Evolutionary conservation across 2,888 invertebrate genomes (phyloP).

Genomic region (Synergus gifuensis): DNA sequence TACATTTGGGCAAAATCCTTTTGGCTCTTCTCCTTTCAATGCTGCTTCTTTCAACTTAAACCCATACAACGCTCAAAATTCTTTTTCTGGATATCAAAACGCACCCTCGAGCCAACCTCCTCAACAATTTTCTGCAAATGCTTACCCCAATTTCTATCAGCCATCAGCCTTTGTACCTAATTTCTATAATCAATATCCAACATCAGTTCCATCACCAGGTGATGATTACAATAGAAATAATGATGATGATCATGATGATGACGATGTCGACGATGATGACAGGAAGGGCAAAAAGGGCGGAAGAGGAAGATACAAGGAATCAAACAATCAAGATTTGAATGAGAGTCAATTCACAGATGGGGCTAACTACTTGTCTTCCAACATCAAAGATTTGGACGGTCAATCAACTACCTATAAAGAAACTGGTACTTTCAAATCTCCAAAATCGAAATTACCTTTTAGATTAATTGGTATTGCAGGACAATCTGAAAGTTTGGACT

Average conservation of each 20-base stretch:
- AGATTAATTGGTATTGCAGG: conserved; percentile 67
- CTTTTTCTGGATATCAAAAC: conserved; percentile 52
- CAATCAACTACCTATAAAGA: conserved; percentile 67
- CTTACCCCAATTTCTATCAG: conserved; percentile 69
- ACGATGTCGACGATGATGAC: conserved; percentile 49
- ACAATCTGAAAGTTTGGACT: conserved; percentile 65
- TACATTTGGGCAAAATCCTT: conserved; percentile 32
- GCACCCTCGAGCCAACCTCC: not conserved
- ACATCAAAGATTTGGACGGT: conserved; percentile 67
- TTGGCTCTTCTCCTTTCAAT: conserved; percentile 24
- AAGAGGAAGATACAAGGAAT: conserved; percentile 45
- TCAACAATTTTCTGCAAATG: conserved; percentile 27
- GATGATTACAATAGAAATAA: conserved; percentile 52
- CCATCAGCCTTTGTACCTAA: conserved; percentile 67
- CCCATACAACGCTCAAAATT: conserved; percentile 49
- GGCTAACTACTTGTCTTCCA: conserved; percentile 67
- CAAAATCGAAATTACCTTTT: conserved; percentile 64
- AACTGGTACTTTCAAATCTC: conserved; percentile 62
- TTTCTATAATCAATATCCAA: conserved; percentile 66
- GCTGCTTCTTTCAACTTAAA: conserved; percentile 33
- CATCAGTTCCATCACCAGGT: conserved; percentile 59
- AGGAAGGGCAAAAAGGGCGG: conserved; percentile 57
- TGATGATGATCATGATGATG: conserved; percentile 51
- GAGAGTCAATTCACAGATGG: conserved; percentile 68
- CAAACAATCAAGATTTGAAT: conserved; percentile 51